Evolutionary conservation across 2,888 invertebrate species (phyloP), one percentile per base, ranked within the genome.

Genomic region (Eledone cirrhosa): DNA sequence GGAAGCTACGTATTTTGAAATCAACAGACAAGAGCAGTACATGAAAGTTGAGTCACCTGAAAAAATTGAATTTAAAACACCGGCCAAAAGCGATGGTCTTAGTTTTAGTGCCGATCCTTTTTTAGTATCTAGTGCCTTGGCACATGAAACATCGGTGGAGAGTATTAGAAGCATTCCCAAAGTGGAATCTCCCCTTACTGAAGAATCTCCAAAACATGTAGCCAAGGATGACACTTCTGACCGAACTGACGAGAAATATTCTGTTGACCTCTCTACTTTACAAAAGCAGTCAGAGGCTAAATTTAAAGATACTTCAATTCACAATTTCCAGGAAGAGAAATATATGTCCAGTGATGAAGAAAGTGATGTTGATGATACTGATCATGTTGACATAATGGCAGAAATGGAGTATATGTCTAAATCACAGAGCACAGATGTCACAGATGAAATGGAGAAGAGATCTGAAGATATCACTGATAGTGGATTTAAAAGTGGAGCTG

Each of bases 351-450:
- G 48, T 48, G 63, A 63, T 24, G 76, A 48, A 24, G 76, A 76
- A 16, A 76, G 76, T 24, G 47, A 47, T 27, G 76, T 16, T 4
- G 76, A 76, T 24, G 48, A 76, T 22, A 24, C 47, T n/a, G 48
- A 48, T 24, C 13, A 24, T 24, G 27, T 47, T 29, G 27, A 76
- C n/a, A 48, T n/a, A 16, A 19, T 76, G 48, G 7, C 41, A 27
- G 76, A 76, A 47, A 76, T 76, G 76, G 76, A 76, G 14, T 76
- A 76, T 48, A 76, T 76, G 76, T 76, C 76, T 24, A 72, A 31
- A 41, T 72, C 72, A 3, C 31, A 72, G 41, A 41, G 72, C 11
- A 13, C 31, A 13, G 16, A 41, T n/a, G 72, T 41, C 4, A 24
- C 24, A n/a, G 72, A 72, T 22, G 72, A 72, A 33, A 72, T 33